Conservation (phyloP, 1,140 invertebrate species). For the Hyles vespertilio region DNA sequence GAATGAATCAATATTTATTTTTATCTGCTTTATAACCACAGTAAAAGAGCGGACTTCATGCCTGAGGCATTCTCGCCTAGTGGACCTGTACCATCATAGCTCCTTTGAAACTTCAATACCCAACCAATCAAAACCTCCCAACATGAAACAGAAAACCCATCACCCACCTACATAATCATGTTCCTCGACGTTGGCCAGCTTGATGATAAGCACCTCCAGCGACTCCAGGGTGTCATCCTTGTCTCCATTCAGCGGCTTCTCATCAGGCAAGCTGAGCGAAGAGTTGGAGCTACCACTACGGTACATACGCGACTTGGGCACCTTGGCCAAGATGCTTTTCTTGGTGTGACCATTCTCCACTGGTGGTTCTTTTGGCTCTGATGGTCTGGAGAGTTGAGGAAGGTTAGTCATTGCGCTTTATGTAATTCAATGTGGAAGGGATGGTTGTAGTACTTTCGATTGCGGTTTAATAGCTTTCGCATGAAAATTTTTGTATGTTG, state of each 20-base stretch:
- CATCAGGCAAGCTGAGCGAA: constrained; percentile 26
- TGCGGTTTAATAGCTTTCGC: too few relatives aligned
- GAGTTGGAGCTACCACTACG: constrained; percentile 39
- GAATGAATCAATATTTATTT: too few relatives aligned
- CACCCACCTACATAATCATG: constrained; percentile 65
- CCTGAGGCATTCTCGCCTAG: too few relatives aligned
- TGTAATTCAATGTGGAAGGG: too few relatives aligned
- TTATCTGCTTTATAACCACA: too few relatives aligned
- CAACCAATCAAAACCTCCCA: background rate
- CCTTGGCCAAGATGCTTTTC: constrained; percentile 54
- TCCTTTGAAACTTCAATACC: too few relatives aligned
- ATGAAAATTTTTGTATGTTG: too few relatives aligned
- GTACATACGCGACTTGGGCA: constrained; percentile 43
- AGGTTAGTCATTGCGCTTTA: too few relatives aligned
- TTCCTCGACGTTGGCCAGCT: constrained; percentile 55
- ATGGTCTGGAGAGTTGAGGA: background rate
- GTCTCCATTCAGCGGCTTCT: constrained; percentile 28
- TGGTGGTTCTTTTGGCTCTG: constrained; percentile 42
- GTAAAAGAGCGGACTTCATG: too few relatives aligned
- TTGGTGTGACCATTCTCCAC: constrained; percentile 47
- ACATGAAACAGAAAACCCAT: background rate
- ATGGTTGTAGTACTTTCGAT: too few relatives aligned
- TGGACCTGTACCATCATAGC: too few relatives aligned
- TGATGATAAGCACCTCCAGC: constrained; percentile 62
- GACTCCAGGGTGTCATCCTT: constrained; percentile 26